phyloP scores from a whole-genome alignment of 2,888 invertebrate genomes.

The Tetranychus piercei region DNA sequence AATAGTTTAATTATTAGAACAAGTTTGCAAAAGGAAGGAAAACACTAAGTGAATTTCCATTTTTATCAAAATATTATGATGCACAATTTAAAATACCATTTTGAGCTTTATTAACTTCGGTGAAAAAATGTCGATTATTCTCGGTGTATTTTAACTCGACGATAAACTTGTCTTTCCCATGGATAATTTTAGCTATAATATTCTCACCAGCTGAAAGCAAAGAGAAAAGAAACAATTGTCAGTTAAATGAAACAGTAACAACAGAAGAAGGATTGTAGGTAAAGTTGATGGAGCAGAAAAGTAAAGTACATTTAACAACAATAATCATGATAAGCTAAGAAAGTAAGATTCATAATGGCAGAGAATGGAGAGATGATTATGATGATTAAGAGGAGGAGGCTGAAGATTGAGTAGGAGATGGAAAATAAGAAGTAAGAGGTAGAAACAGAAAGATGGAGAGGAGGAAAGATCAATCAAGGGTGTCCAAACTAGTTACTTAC shows the following conservation, averaged over 20 bases:
- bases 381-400: no score
- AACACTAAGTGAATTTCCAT: no score
- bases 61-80: no score
- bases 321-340: not conserved
- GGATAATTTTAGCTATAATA: conserved; percentile 24
- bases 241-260: conserved; percentile 5
- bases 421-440: not conserved
- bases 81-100: conserved; percentile 39
- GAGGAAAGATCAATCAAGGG: not conserved
- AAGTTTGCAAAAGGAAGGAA: no score
- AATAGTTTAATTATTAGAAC: not conserved
- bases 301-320: conserved; percentile 27
- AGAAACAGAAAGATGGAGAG: not conserved
- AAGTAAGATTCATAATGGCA: no score
- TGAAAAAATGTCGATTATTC: conserved; percentile 51
- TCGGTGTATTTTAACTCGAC: conserved; percentile 42
- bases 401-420: no score
- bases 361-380: no score
- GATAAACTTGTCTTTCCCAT: conserved; percentile 38
- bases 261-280: not conserved
- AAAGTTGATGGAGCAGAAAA: conserved; percentile 39
- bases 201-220: conserved; percentile 8
- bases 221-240: conserved; percentile 1
- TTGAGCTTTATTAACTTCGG: conserved; percentile 51
- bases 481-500: not conserved